phyloP scores from a whole-genome alignment of 2,113 vertebrate genomes.

The Aramus guarauna region DNA sequence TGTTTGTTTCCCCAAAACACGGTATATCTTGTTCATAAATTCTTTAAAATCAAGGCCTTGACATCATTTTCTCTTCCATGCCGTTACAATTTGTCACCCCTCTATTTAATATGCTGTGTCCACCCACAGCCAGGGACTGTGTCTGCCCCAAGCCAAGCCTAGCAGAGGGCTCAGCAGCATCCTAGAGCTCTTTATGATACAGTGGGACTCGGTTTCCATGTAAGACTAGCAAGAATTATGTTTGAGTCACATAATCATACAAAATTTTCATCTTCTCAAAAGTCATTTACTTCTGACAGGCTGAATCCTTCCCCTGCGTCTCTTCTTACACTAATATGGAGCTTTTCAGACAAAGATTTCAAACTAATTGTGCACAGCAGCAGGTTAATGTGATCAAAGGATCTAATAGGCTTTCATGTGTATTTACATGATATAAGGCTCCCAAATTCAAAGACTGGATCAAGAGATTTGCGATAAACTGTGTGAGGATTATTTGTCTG shows the following conservation, averaged over 20 bases:
- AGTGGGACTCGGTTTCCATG: neutral
- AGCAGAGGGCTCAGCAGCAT: neutral
- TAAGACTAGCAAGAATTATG: neutral
- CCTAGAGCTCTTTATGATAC: neutral
- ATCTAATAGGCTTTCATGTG: constrained; percentile 19
- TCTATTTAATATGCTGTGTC: neutral
- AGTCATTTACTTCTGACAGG: neutral
- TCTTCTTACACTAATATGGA: neutral
- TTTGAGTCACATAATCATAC: neutral
- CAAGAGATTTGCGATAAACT: constrained; percentile 16
- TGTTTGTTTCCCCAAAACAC: neutral
- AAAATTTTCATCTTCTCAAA: neutral
- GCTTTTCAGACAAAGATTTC: constrained; percentile 44
- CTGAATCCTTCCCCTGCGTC: neutral
- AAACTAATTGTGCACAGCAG: constrained; percentile 22
- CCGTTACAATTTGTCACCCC: neutral
- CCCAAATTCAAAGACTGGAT: constrained; percentile 2
- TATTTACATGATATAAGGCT: constrained; percentile 4
- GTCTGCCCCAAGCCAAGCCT: neutral
- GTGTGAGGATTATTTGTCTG: neutral
- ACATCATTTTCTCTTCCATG: neutral
- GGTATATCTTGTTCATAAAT: neutral
- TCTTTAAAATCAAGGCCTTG: neutral
- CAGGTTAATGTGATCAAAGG: constrained; percentile 45
- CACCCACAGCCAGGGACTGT: neutral